Percentiles rank a stretch among this genome's conserved stretches.
phyloP scores from a whole-genome alignment of 1,140 invertebrate genomes.

The Eupristina koningsbergeri region DNA sequence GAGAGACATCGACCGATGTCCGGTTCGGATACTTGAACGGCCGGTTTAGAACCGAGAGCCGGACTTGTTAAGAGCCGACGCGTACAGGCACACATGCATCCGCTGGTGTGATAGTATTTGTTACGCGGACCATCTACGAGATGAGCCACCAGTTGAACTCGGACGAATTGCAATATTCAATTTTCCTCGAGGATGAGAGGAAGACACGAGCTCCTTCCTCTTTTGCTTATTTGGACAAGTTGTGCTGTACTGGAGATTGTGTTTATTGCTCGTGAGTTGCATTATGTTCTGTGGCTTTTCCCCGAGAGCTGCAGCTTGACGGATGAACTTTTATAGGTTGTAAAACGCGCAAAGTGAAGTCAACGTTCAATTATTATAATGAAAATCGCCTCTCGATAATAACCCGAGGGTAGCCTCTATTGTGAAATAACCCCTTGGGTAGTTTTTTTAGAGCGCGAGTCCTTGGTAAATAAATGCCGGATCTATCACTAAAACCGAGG shows the following conservation, averaged over 20 bases:
- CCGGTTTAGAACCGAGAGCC: conserved; percentile 37
- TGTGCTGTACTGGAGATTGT: not conserved
- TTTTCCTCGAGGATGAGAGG: not conserved
- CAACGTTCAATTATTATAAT: not conserved
- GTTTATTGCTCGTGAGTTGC: not conserved
- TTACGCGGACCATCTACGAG: not conserved
- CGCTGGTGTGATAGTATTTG: not conserved
- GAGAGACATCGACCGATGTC: conserved; percentile 38
- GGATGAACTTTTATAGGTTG: not conserved
- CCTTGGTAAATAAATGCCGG: too few species aligned
- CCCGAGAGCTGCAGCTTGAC: not conserved
- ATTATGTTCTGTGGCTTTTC: not conserved
- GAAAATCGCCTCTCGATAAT: not conserved
- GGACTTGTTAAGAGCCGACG: too few species aligned
- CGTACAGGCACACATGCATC: not conserved
- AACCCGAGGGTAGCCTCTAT: not conserved
- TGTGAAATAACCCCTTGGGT: not conserved
- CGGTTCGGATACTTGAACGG: conserved; percentile 51
- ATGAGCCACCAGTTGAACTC: too few species aligned
- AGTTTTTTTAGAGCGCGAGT: not conserved
- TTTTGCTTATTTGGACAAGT: not conserved
- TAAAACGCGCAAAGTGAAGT: not conserved
- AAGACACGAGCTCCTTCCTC: not conserved
- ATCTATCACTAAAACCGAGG: not conserved
- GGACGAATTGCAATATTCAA: not conserved